Conservation (phyloP, 1,140 invertebrate genomes). For the Teleopsis dalmanni region DNA sequence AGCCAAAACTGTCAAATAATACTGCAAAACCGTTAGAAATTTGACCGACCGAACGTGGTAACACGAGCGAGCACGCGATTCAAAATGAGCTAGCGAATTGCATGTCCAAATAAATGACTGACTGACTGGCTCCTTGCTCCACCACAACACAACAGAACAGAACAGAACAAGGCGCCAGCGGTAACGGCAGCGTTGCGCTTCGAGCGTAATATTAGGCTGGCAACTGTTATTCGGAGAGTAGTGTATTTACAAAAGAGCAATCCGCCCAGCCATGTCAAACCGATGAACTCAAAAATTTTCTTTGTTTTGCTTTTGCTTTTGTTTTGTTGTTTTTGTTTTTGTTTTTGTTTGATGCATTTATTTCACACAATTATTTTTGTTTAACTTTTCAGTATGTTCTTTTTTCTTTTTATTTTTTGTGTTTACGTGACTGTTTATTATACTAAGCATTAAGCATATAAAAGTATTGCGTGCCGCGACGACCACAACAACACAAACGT, state of each 20-base stretch:
- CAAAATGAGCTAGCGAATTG: too few relatives aligned
- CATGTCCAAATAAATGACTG: too few relatives aligned
- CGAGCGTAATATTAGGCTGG: neutral
- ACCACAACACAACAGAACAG: neutral
- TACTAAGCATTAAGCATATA: neutral
- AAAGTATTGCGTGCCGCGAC: neutral
- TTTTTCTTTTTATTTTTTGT: neutral
- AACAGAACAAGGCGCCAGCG: neutral
- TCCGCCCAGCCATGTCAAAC: neutral
- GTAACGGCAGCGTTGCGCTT: neutral
- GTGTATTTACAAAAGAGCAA: neutral
- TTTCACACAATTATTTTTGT: neutral
- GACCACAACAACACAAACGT: slow-evolving; percentile 8
- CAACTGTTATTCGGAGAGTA: neutral
- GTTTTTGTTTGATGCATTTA: neutral
- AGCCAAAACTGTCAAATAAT: too few relatives aligned
- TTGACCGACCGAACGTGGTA: too few relatives aligned
- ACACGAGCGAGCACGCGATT: too few relatives aligned
- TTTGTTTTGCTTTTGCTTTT: slow-evolving; percentile 2
- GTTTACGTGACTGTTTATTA: neutral
- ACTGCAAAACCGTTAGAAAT: too few relatives aligned
- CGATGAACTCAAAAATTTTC: too few relatives aligned
- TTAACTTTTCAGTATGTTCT: neutral
- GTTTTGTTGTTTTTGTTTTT: neutral
- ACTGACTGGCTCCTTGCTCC: too few relatives aligned